phyloP scores from a whole-genome alignment of 2,113 vertebrate species.

The Dissostichus mawsoni region DNA sequence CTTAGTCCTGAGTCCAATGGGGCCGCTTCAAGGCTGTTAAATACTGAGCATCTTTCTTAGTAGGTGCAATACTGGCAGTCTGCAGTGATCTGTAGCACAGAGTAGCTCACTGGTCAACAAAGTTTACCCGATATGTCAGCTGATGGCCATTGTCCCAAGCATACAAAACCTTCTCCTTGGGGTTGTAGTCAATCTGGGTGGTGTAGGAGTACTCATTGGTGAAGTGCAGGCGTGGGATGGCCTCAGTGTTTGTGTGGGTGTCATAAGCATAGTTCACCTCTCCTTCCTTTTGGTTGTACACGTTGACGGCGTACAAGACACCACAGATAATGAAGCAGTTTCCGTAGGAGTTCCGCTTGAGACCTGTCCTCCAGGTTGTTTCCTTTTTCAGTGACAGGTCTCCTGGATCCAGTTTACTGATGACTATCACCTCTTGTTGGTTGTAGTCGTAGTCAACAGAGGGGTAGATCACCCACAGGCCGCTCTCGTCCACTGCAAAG shows the following conservation, averaged over 20 bases:
- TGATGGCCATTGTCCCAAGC: conserved; percentile 99
- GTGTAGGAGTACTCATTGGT: conserved; percentile 91
- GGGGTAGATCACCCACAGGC: conserved; percentile 98
- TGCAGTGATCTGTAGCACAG: conserved; percentile 30
- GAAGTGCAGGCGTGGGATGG: conserved; percentile 90
- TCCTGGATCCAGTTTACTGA: conserved; percentile 92
- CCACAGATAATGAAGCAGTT: conserved; percentile 98
- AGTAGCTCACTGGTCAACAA: conserved; percentile 86
- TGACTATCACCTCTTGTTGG: conserved; percentile 92
- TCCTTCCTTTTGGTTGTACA: conserved; percentile 91
- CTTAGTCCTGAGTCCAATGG: conserved; percentile 59
- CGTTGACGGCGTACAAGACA: conserved; percentile 93
- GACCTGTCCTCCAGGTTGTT: conserved; percentile 93
- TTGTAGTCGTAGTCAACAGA: conserved; percentile 88
- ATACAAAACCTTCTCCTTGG: conserved; percentile 94
- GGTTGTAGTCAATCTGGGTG: conserved; percentile 98
- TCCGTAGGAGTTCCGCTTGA: conserved; percentile 91
- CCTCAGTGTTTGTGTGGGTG: conserved; percentile 94
- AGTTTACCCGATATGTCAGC: conserved; percentile 91
- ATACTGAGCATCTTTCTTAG: conserved; percentile 42
- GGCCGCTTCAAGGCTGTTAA: conserved; percentile 52
- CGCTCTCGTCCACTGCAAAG: conserved; percentile 96
- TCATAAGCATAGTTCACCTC: conserved; percentile 95
- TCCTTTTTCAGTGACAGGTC: conserved; percentile 93
- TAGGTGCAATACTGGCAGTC: conserved; percentile 27